Evolutionary conservation across 2,888 invertebrate species (phyloP).

Genomic region (Cecidostiba fungosa): DNA sequence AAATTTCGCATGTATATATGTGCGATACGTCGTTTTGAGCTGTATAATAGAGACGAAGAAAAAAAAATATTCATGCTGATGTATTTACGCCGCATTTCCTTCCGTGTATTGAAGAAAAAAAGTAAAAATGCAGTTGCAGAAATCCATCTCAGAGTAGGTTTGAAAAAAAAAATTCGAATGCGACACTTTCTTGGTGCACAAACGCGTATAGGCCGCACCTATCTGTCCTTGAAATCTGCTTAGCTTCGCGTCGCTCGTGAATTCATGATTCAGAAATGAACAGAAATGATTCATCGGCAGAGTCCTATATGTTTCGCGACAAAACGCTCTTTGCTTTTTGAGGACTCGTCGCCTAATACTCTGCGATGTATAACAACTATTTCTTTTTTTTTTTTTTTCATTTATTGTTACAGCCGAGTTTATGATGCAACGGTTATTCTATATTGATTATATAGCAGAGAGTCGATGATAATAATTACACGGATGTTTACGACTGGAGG

Average conservation of each 20-base stretch:
- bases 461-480: background rate
- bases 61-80: background rate
- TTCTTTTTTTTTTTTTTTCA: too few relatives aligned
- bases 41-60: constrained; percentile 20
- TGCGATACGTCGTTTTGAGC: constrained; percentile 4
- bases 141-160: too few relatives aligned
- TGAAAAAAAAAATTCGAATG: too few relatives aligned
- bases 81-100: constrained; percentile 5
- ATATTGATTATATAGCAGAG: background rate
- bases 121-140: too few relatives aligned
- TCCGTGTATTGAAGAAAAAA: too few relatives aligned
- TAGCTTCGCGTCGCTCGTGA: constrained; percentile 52
- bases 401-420: too few relatives aligned
- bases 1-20: constrained; percentile 37
- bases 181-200: background rate
- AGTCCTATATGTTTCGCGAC: background rate
- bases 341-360: background rate
- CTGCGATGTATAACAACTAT: too few relatives aligned
- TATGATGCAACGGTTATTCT: background rate
- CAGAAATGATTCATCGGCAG: constrained; percentile 47
- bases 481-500: background rate
- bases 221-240: constrained; percentile 61
- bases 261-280: constrained; percentile 63
- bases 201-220: constrained; percentile 55
- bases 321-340: background rate